Evolutionary conservation across 2,113 vertebrate genomes (phyloP).

Genomic region (Hystrix brachyura): DNA sequence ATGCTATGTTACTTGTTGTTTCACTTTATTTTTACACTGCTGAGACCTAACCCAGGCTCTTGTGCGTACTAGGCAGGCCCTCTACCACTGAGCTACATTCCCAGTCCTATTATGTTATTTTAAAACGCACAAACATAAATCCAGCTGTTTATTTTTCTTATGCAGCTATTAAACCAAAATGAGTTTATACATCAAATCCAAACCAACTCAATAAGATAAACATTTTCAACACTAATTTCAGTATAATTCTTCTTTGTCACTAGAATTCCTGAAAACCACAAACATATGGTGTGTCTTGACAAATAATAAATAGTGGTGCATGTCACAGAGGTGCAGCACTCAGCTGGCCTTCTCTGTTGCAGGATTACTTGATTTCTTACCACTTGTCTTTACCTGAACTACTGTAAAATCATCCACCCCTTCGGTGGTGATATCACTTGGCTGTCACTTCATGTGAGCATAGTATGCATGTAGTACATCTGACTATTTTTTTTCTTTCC

Average conservation of each 20-base stretch:
- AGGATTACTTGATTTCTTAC: fast-evolving
- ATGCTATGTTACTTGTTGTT: background rate
- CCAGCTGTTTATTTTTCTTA: background rate
- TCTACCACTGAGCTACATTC: background rate
- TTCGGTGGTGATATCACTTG: background rate
- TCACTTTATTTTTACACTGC: background rate
- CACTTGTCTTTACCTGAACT: too few relatives aligned
- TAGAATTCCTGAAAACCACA: background rate
- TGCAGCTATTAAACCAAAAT: background rate
- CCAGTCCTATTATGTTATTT: conserved; percentile 15
- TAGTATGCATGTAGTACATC: background rate
- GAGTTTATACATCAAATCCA: background rate
- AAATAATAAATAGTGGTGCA: background rate
- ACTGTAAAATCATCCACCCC: background rate
- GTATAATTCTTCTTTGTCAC: conserved; percentile 23
- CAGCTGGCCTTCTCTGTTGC: background rate
- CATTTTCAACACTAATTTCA: background rate
- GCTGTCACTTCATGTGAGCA: background rate
- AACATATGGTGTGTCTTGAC: background rate
- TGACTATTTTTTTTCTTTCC: background rate
- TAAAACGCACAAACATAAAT: background rate
- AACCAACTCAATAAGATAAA: background rate
- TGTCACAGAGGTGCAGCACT: fast-evolving
- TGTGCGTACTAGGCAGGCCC: background rate
- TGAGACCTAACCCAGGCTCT: background rate